Conservation (phyloP, 2,888 invertebrate genomes). For the Sipunculus nudus region DNA sequence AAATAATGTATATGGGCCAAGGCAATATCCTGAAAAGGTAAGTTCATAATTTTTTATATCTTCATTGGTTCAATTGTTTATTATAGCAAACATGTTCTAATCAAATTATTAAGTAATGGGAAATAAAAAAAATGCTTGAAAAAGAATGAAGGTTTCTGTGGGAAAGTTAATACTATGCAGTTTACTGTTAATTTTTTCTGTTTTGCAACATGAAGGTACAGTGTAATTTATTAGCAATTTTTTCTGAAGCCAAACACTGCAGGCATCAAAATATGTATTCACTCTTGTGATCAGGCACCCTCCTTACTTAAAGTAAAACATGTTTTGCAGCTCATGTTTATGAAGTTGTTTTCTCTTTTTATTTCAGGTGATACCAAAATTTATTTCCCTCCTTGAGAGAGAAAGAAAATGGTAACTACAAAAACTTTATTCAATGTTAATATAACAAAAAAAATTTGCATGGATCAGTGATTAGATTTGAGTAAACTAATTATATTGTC, state of each 20-base stretch:
- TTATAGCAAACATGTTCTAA: not conserved
- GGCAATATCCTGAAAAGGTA: conserved; percentile 50
- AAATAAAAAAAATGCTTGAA: no score
- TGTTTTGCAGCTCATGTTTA: no score
- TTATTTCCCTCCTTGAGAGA: conserved; percentile 42
- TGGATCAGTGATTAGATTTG: not conserved
- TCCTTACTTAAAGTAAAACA: no score
- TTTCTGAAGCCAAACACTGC: no score
- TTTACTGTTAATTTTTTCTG: no score
- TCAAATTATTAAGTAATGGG: not conserved
- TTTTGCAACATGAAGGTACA: no score
- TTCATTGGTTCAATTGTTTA: not conserved
- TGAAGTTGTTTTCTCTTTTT: not conserved
- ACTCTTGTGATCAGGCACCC: no score
- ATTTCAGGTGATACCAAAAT: conserved; percentile 47
- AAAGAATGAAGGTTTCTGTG: no score
- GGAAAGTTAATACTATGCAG: no score
- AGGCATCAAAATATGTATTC: no score
- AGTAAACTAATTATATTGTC: not conserved
- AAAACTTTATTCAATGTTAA: not conserved
- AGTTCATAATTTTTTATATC: not conserved
- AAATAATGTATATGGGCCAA: conserved; percentile 52
- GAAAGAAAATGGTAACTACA: conserved; percentile 42
- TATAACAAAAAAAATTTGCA: not conserved
- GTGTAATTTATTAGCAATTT: no score